Conservation (phyloP, 2,888 invertebrate genomes). For the Heteromyza rotundicornis region DNA sequence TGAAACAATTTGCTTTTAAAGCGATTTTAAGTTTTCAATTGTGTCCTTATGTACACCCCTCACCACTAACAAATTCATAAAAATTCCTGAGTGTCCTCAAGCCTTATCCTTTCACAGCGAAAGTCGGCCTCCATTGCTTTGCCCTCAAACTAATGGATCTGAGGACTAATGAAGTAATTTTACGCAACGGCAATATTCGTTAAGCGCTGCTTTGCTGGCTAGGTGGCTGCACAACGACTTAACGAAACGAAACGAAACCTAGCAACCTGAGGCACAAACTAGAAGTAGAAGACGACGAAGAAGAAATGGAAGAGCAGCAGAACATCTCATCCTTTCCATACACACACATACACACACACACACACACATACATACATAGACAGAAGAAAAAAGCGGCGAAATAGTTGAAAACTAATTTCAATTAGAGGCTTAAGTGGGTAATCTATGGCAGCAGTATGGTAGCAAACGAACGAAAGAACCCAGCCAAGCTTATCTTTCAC, state of each 20-base stretch:
- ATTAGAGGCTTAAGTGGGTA: constrained; percentile 9
- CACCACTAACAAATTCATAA: not conserved
- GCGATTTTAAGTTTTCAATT: not conserved
- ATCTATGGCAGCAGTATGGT: not conserved
- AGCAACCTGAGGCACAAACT: too few species aligned
- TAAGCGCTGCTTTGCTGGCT: not conserved
- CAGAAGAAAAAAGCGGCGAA: not conserved
- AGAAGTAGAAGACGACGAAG: too few species aligned
- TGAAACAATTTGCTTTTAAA: not conserved
- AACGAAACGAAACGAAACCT: too few species aligned
- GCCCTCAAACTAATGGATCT: not conserved
- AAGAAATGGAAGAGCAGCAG: too few species aligned
- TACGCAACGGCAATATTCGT: not conserved
- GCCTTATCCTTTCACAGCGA: too few species aligned
- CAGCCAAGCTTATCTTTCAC: not conserved
- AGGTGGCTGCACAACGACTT: not conserved
- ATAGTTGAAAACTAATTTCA: constrained; percentile 7
- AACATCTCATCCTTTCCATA: not conserved
- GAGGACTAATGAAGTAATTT: not conserved
- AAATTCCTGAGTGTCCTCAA: not conserved
- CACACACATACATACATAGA: not conserved
- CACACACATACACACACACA: not conserved
- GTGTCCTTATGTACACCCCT: too few species aligned
- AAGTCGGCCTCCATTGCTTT: too few species aligned
- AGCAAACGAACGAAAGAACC: too few species aligned